These are phyloP conservation scores for Neoascia interrupta DNA, from an alignment of 2,888 invertebrate genomes.

Conservation along the genomic window DNA sequence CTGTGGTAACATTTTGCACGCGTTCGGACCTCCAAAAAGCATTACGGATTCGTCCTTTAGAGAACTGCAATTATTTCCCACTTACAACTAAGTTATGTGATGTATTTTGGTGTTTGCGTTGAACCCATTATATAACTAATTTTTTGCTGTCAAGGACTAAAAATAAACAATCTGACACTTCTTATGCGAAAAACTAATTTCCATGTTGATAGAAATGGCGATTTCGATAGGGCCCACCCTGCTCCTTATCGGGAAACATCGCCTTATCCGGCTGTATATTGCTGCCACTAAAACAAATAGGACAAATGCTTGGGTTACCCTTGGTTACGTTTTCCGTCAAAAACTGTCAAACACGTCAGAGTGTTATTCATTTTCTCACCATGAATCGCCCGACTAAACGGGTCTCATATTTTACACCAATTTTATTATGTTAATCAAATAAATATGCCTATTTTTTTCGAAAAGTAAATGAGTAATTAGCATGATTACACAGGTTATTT, in stretches of 20 bases:
- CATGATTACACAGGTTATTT: too few species aligned
- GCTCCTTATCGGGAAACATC: neutral
- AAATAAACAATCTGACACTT: neutral
- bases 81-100: too few species aligned
- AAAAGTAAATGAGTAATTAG: too few species aligned
- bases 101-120: too few species aligned
- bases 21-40: too few species aligned
- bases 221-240: neutral
- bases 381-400: neutral
- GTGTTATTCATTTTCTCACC: neutral
- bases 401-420: too few species aligned
- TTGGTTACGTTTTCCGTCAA: slow-evolving; percentile 11
- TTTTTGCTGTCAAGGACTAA: neutral
- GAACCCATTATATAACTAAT: too few species aligned
- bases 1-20: too few species aligned
- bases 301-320: slow-evolving; percentile 15
- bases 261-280: neutral
- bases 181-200: neutral
- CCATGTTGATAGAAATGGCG: neutral
- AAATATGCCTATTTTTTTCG: too few species aligned
- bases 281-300: slow-evolving; percentile 18
- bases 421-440: too few species aligned
- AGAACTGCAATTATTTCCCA: slow-evolving; percentile 14
- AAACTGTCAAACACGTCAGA: slow-evolving; percentile 31
- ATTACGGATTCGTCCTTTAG: too few species aligned